Conservation (phyloP, 2,113 vertebrate genomes). For the Mirounga angustirostris region DNA sequence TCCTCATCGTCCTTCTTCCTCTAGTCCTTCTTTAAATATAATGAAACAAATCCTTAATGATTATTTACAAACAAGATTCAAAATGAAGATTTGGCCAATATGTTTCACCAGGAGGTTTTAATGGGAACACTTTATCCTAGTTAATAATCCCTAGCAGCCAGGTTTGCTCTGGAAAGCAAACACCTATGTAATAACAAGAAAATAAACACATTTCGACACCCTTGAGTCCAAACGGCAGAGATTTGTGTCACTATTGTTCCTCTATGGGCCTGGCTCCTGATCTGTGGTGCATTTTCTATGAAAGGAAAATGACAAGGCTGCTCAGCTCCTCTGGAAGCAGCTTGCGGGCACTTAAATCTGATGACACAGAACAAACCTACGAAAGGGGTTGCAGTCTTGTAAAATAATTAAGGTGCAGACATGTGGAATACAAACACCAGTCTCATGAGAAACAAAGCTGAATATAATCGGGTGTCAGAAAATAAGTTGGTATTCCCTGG, state of each 20-base stretch:
- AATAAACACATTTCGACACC: neutral
- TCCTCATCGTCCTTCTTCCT: neutral
- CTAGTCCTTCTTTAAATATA: neutral
- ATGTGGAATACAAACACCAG: neutral
- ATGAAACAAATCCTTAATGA: neutral
- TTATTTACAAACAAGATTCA: constrained; percentile 34
- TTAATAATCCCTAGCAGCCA: neutral
- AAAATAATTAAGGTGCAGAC: neutral
- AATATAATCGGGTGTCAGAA: neutral
- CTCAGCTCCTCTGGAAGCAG: neutral
- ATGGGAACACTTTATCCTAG: constrained; percentile 49
- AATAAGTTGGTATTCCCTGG: neutral
- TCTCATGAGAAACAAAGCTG: neutral
- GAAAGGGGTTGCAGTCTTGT: neutral
- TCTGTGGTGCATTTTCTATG: rapidly evolving
- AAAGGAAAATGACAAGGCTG: neutral
- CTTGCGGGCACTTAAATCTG: neutral
- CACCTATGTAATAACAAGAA: constrained; percentile 51
- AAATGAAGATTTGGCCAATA: constrained; percentile 26
- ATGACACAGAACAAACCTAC: neutral
- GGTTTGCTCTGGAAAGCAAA: constrained; percentile 24
- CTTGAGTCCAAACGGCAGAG: neutral
- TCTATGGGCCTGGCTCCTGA: neutral
- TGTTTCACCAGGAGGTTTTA: constrained; percentile 47
- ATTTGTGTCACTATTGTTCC: neutral